These are phyloP conservation scores for Platerodrilus igneus DNA, from an alignment of 2,888 invertebrate genomes.

Conservation along the genomic window DNA sequence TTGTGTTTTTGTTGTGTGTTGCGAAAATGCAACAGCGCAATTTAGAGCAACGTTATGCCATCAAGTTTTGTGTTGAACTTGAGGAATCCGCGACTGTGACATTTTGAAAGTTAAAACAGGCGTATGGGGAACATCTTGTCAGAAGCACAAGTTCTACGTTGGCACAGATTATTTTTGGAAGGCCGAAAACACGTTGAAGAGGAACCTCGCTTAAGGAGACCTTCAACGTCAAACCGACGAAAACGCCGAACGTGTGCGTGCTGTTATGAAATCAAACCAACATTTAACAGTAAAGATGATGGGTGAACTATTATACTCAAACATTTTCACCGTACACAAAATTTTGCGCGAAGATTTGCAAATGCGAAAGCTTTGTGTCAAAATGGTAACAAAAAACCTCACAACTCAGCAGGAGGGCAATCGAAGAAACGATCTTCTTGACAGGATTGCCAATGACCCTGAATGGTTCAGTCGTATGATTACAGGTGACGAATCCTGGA, in stretches of 20 bases:
- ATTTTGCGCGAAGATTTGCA: neutral
- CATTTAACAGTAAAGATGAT: no score
- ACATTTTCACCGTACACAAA: no score
- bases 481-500: neutral
- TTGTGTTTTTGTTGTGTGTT: no score
- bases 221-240: constrained; percentile 1
- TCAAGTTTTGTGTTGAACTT: constrained; percentile 4
- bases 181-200: neutral
- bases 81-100: constrained; percentile 1
- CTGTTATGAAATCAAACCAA: neutral
- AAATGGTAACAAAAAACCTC: neutral
- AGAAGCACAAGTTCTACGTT: neutral
- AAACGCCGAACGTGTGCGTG: neutral
- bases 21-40: constrained; percentile 1
- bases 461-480: neutral
- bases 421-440: neutral
- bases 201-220: constrained; percentile 1
- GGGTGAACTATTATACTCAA: no score
- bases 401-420: no score
- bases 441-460: neutral
- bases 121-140: neutral
- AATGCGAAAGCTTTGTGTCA: constrained; percentile 2
- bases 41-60: constrained; percentile 4
- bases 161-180: constrained; percentile 1
- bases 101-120: constrained; percentile 2